These are phyloP conservation scores for Amaurobius ferox DNA, from an alignment of 2,888 invertebrate genomes.

Conservation along the genomic window DNA sequence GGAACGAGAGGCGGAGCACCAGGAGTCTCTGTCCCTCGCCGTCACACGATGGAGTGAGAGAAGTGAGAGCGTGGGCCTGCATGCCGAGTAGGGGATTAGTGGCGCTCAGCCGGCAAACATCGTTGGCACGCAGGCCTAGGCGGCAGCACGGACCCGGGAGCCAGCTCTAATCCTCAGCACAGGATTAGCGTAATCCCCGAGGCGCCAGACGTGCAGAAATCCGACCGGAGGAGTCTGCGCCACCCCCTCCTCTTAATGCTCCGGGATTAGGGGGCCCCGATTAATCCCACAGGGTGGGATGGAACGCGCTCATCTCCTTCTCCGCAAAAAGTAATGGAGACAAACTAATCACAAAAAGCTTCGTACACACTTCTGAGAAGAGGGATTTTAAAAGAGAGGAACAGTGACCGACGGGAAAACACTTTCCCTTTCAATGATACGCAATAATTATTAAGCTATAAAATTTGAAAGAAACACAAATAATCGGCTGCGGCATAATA, in stretches of 20 bases:
- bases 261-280: slow-evolving; percentile 20
- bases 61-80: slow-evolving; percentile 62
- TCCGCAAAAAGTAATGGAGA: slow-evolving; percentile 18
- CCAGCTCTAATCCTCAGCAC: slow-evolving; percentile 64
- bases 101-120: slow-evolving; percentile 66
- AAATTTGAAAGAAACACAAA: too few relatives aligned
- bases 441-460: neutral
- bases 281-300: slow-evolving; percentile 19
- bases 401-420: neutral
- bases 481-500: too few relatives aligned
- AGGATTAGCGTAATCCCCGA: slow-evolving; percentile 69
- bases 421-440: neutral
- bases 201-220: slow-evolving; percentile 69
- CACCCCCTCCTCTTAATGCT: slow-evolving; percentile 54
- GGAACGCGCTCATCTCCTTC: slow-evolving; percentile 12
- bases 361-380: neutral
- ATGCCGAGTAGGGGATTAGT: slow-evolving; percentile 65
- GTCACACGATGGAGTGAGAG: slow-evolving; percentile 33
- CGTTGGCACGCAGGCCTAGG: slow-evolving; percentile 61
- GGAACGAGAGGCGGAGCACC: slow-evolving; percentile 13
- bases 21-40: slow-evolving; percentile 12
- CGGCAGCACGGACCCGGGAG: slow-evolving; percentile 39
- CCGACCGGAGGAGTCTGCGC: slow-evolving; percentile 23
- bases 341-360: slow-evolving; percentile 6
- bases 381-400: neutral